Percentiles rank a stretch among this genome's conserved stretches.
Evolutionary conservation across 2,113 vertebrate genomes (phyloP).

Genomic region (Cacatua alba): DNA sequence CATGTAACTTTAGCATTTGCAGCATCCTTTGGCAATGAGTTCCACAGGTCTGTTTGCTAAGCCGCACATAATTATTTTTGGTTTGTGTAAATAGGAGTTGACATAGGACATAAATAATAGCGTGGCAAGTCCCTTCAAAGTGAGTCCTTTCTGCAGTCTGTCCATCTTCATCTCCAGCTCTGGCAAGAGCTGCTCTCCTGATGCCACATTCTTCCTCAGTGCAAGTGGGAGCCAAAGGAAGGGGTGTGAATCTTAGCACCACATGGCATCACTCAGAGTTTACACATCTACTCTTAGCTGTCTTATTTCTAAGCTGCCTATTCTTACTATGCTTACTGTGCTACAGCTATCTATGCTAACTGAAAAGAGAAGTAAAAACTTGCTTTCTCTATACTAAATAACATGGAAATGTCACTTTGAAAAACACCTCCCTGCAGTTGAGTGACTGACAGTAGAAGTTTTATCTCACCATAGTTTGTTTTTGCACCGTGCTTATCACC

Average conservation of each 20-base stretch:
- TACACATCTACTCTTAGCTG: fast-evolving
- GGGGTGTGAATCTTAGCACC: background rate
- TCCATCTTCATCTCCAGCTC: background rate
- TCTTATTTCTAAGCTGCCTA: background rate
- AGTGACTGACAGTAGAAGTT: background rate
- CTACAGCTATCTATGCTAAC: background rate
- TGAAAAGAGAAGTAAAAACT: background rate
- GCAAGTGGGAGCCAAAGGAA: fast-evolving
- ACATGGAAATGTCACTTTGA: background rate
- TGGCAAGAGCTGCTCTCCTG: background rate
- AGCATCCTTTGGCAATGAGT: background rate
- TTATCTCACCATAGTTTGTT: fast-evolving
- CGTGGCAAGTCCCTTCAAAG: background rate
- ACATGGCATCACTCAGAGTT: fast-evolving
- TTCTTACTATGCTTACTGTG: background rate
- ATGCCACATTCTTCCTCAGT: background rate
- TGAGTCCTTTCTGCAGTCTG: background rate
- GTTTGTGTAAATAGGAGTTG: background rate
- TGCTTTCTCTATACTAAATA: background rate
- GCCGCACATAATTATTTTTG: background rate
- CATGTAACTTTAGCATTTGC: background rate
- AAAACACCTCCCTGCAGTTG: background rate
- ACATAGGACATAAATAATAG: background rate
- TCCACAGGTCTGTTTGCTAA: background rate
- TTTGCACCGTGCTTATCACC: background rate